Percentiles rank a stretch among this genome's conserved stretches.
These are phyloP conservation scores for Peromyscus polionotus DNA, from an alignment of 2,113 vertebrate species.

Conservation along the genomic window DNA sequence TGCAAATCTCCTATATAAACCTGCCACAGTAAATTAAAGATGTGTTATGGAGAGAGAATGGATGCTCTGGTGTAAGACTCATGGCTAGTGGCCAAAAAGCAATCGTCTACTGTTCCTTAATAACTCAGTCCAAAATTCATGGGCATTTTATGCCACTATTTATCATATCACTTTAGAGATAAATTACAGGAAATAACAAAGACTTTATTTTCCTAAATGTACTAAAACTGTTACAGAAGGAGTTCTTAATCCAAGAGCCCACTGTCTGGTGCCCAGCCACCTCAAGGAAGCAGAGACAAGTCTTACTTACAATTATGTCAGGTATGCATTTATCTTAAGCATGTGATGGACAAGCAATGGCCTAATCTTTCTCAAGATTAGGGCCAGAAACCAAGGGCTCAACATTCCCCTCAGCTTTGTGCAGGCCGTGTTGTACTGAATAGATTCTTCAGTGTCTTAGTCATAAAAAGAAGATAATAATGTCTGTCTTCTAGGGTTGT, in stretches of 20 bases:
- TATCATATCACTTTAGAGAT: slow-evolving; percentile 54
- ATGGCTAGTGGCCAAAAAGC: slow-evolving; percentile 62
- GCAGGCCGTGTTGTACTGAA: neutral
- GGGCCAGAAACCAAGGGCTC: neutral
- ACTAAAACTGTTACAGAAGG: slow-evolving; percentile 45
- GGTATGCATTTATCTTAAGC: neutral
- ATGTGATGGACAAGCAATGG: neutral
- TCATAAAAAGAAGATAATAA: neutral
- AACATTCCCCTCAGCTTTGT: neutral
- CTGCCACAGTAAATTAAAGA: slow-evolving; percentile 56
- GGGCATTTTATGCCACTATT: slow-evolving; percentile 50
- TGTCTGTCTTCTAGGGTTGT: neutral
- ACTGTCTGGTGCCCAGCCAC: neutral
- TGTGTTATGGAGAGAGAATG: slow-evolving; percentile 66
- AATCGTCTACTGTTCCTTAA: slow-evolving; percentile 81
- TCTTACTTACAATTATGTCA: neutral
- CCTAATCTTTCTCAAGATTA: neutral
- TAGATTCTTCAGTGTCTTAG: neutral
- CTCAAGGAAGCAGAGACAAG: neutral
- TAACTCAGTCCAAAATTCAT: slow-evolving; percentile 69
- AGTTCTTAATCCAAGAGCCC: neutral
- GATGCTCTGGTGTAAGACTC: slow-evolving; percentile 69
- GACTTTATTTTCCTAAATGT: slow-evolving; percentile 51
- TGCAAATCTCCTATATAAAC: slow-evolving; percentile 23
- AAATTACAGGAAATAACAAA: slow-evolving; percentile 58